Percentiles rank a stretch among this genome's conserved stretches.
phyloP scores from a whole-genome alignment of 2,797 vertebrate species.

The Pitangus sulphuratus region DNA sequence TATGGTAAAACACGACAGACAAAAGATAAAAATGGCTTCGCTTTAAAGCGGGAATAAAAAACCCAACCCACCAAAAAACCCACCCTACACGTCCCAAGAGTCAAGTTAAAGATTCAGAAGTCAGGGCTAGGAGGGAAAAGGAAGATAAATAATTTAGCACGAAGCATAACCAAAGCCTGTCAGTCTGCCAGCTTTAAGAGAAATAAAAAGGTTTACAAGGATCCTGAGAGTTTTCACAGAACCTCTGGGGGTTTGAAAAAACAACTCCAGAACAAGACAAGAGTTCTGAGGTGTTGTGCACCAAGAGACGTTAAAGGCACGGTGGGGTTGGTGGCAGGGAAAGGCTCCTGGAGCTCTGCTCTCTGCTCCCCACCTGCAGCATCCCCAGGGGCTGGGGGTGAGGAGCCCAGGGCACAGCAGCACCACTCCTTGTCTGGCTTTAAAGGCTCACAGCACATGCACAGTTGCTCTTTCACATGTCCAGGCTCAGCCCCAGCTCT shows the following conservation, averaged over 20 bases:
- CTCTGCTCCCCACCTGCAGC: neutral
- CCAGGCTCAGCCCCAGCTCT: neutral
- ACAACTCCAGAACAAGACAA: constrained; percentile 55
- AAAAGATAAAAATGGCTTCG: constrained; percentile 56
- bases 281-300: constrained; percentile 46
- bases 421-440: neutral
- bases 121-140: constrained; percentile 50
- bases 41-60: neutral
- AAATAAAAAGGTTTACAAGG: constrained; percentile 73
- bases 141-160: constrained; percentile 76
- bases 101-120: constrained; percentile 68
- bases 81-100: constrained; percentile 40
- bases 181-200: constrained; percentile 71
- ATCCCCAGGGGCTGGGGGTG: neutral
- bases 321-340: neutral
- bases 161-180: constrained; percentile 73
- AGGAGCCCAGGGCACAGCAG: neutral
- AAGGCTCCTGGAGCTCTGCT: neutral
- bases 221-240: constrained; percentile 71
- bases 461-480: rapidly evolving
- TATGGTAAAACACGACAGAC: constrained; percentile 47
- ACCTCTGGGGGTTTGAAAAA: constrained; percentile 68
- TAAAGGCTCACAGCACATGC: too few species aligned
- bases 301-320: constrained; percentile 23
- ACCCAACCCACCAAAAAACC: neutral